Evolutionary conservation across 2,888 invertebrate species (phyloP), one percentile per base, ranked within the genome.

Genomic region (Coremacera marginata): DNA sequence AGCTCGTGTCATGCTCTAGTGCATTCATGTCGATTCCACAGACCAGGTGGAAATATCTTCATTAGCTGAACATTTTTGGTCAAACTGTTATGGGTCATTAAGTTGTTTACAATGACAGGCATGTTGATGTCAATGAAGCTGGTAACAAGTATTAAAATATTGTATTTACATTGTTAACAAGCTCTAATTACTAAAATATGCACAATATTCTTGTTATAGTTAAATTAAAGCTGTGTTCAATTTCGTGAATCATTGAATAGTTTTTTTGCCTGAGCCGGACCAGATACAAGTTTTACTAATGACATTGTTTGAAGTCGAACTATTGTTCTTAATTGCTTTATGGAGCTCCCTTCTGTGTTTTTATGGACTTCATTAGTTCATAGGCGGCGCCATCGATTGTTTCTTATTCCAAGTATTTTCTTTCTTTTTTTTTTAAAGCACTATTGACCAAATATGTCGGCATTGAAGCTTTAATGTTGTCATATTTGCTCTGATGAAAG

Each of bases 161-260:
- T 67, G 31, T 67, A 67, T 67, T 67, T 44, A 67, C 67, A 67
- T 67, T 67, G 67, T 67, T 67, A 67, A 67, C 67, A 67, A 63
- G 37, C 19, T 37, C 37, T 37, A 65, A 44, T 65, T 34, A 44
- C 44, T 60, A 60, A 60, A 27, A 60, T 60, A 60, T 60, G 60
- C 60, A 60, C 60, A 27, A 60, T 60, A 27, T 60, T 22, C 27
- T 25, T 60, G 55, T 60, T 27, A 44, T 44, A 60, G 57, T 27
- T 60, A 22, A 60, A 25, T 60, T 22, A 9, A 60, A 14, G 25
- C 27, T 60, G 57, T 60, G 22, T 60, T 19, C 3, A 60, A 25
- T 27, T 22, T 44, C 11, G 44, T 44, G 44, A 44, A 44, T 44
- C 11, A 14, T 44, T 44, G 44, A 44, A 44, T 44, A 14, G 44